These are phyloP conservation scores for Syngnathus typhle DNA, from an alignment of 2,113 vertebrate species.

Conservation along the genomic window DNA sequence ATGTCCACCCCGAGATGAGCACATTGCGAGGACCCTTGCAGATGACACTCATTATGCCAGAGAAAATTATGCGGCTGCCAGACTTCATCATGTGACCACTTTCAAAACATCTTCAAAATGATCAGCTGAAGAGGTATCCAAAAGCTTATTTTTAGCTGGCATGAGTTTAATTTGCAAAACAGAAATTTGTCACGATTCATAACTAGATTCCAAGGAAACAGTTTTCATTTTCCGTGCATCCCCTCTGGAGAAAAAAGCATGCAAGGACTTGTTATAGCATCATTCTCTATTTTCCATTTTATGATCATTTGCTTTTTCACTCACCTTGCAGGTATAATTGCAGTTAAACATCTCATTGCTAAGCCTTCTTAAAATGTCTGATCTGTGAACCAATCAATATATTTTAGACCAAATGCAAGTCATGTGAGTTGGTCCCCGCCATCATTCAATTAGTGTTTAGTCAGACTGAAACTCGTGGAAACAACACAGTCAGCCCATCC, in stretches of 20 bases:
- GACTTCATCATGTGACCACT: neutral
- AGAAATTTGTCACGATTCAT: constrained; percentile 31
- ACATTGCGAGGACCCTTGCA: neutral
- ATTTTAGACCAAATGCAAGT: neutral
- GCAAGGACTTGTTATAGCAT: constrained; percentile 28
- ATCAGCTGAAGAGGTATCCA: neutral
- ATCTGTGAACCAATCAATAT: neutral
- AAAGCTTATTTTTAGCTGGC: neutral
- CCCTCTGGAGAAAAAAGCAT: constrained; percentile 38
- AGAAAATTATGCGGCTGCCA: neutral
- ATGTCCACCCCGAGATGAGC: constrained; percentile 8
- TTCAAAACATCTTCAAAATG: neutral
- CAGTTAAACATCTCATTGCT: neutral
- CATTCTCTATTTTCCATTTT: constrained; percentile 25
- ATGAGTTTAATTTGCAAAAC: constrained; percentile 8
- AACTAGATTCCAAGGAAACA: constrained; percentile 26
- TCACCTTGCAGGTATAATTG: neutral
- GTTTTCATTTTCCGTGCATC: constrained; percentile 16
- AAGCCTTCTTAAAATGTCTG: neutral
- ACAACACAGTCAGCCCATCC: neutral
- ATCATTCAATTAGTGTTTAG: neutral
- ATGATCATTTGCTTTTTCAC: neutral
- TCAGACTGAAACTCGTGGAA: neutral
- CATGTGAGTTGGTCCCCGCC: neutral
- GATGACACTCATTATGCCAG: constrained; percentile 4